phyloP scores from a whole-genome alignment of 2,113 vertebrate species.

The Bubalus kerabau region DNA sequence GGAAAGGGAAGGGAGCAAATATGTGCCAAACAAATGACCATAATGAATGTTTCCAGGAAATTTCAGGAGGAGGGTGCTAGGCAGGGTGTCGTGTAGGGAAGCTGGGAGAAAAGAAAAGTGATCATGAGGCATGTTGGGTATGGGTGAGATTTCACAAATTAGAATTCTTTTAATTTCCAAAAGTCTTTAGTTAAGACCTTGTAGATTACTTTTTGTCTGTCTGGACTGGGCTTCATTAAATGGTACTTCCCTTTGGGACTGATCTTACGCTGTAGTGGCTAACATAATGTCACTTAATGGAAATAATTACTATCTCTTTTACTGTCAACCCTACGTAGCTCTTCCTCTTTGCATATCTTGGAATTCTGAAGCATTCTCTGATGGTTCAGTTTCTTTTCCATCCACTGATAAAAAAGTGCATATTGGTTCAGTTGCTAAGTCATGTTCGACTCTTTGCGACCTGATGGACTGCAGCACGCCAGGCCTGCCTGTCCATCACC shows the following conservation, averaged over 20 bases:
- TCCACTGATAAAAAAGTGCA: neutral
- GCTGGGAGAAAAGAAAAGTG: neutral
- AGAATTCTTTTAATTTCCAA: neutral
- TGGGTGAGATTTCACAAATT: neutral
- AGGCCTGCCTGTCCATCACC: neutral
- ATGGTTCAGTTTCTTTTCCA: neutral
- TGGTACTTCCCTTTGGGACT: neutral
- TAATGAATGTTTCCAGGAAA: neutral
- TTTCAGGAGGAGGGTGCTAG: neutral
- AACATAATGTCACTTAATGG: fast-evolving
- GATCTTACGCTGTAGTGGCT: neutral
- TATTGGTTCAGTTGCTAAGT: neutral
- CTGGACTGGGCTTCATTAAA: neutral
- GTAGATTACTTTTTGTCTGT: neutral
- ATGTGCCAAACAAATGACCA: neutral
- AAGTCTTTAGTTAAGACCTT: neutral
- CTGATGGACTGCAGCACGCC: neutral
- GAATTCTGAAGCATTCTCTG: neutral
- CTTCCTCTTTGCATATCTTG: neutral
- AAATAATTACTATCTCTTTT: neutral
- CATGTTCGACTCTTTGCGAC: neutral
- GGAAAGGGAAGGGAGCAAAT: neutral
- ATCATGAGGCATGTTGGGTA: neutral
- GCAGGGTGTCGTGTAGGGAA: neutral
- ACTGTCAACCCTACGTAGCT: neutral